phyloP scores from a whole-genome alignment of 2,797 vertebrate species.

The Gadopsis marmoratus region DNA sequence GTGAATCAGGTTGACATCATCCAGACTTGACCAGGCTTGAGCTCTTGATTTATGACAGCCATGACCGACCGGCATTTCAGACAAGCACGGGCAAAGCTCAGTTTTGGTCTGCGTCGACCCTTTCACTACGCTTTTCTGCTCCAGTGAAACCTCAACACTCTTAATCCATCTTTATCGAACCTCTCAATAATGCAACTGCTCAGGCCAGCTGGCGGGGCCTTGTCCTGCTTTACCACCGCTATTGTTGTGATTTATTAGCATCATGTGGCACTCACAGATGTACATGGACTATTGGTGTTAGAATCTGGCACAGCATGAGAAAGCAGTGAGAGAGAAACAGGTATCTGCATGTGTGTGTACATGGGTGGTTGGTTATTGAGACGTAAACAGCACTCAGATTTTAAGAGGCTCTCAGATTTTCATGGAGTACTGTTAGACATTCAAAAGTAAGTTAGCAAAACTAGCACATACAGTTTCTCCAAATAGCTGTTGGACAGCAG shows the following conservation, averaged over 20 bases:
- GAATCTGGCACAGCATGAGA: slow-evolving; percentile 10
- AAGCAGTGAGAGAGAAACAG: slow-evolving; percentile 13
- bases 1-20: not conserved
- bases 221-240: slow-evolving; percentile 9
- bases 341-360: not conserved
- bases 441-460: slow-evolving; percentile 3
- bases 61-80: slow-evolving; percentile 15
- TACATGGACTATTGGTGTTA: slow-evolving; percentile 22
- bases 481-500: slow-evolving; percentile 51
- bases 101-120: not conserved
- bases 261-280: slow-evolving; percentile 25
- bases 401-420: not conserved
- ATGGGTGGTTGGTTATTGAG: not conserved
- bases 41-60: not conserved
- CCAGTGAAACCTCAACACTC: not conserved
- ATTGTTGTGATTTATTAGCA: slow-evolving; percentile 53
- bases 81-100: slow-evolving; percentile 49
- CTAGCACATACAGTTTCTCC: slow-evolving; percentile 41
- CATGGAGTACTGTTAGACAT: not conserved
- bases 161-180: not conserved
- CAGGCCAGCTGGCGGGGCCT: not conserved
- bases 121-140: not conserved
- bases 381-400: not conserved
- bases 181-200: slow-evolving; percentile 9
- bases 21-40: slow-evolving; percentile 37